Base-by-base conservation (phyloP, 2,888 invertebrate species). In the Loripinus fragilis region DNA sequence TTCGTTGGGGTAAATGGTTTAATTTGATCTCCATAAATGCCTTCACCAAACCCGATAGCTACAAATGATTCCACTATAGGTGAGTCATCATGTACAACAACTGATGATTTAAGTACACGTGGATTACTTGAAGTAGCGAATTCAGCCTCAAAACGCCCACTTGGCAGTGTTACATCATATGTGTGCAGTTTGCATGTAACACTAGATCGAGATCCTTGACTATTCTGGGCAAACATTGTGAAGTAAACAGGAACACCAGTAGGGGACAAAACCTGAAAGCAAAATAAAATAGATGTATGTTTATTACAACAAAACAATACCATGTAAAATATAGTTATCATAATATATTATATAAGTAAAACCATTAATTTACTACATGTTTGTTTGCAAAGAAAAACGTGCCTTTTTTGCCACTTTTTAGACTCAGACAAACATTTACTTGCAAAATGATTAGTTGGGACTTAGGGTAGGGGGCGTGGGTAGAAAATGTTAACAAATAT, bases 21-120 rank as follows among this genome's bases (percentile, higher is more conserved):
- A 35, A 83, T 52, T 60, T 80, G 80, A 17, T 83, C 80, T 33
- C 83, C 83, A 50, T 72, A 81, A 15, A 80, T 70, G 12, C 64
- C 76, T 50, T 60, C 71, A 28, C 83, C 83, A 50, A 67, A 83
- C 15, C 83, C 83, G 3, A 72, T 30, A 8, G 69, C 78, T 15
- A 75, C 74, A 15, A 65, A 38, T 2, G 71, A 60, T 33, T 50
- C 30, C 1, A 28, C 23, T 7, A 81, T 74, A 8, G 66, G 69
- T 0, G 85, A 86, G 67, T 88, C 87, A 33, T 88, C 88, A 76
- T 81, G 81, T 3, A 82, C 87, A 10, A 83, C 81, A 20, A 88
- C 76, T 7, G 64, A 73, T 0, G 83, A 86, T 35, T 74, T 76
- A 55, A 88, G 64, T 33, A 77, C 74, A 10, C 60, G 38, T 7